phyloP scores from a whole-genome alignment of 2,113 vertebrate genomes.

The Chiloscyllium plagiosum region DNA sequence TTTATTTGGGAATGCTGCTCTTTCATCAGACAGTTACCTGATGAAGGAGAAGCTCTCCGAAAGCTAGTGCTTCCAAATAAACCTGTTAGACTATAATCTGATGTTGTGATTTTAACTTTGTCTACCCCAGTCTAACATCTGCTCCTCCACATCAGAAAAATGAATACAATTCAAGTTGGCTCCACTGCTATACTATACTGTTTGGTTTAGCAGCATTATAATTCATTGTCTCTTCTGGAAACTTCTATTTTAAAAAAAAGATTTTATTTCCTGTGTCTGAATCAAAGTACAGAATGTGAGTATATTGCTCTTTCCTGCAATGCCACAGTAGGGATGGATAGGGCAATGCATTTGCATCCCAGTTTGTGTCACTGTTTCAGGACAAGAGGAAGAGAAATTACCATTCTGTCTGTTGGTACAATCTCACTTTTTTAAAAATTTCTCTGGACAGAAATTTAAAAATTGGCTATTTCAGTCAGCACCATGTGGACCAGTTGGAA shows the following conservation, averaged over 20 bases:
- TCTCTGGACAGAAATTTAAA: constrained; percentile 76
- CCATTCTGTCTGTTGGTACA: not conserved
- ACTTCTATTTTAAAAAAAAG: not conserved
- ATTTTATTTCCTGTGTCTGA: not conserved
- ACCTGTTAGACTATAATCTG: too few relatives aligned
- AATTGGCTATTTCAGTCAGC: constrained; percentile 95
- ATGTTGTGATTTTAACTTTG: too few relatives aligned
- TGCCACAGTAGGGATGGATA: not conserved
- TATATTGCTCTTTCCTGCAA: not conserved
- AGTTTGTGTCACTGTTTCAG: not conserved
- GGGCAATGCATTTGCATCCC: not conserved
- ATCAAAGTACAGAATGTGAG: not conserved
- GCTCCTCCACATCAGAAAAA: not conserved
- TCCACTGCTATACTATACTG: not conserved
- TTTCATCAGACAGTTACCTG: too few relatives aligned
- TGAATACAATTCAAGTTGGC: not conserved
- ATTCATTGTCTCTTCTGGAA: not conserved
- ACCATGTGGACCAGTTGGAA: constrained; percentile 94
- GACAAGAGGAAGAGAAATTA: not conserved
- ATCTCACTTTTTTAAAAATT: constrained; percentile 8
- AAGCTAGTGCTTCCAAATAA: too few relatives aligned
- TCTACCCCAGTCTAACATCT: too few relatives aligned
- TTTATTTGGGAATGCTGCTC: too few relatives aligned
- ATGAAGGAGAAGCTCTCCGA: too few relatives aligned
- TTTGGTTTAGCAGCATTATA: not conserved